phyloP scores from a whole-genome alignment of 2,888 invertebrate genomes.

The Gandaritis pyraliata region DNA sequence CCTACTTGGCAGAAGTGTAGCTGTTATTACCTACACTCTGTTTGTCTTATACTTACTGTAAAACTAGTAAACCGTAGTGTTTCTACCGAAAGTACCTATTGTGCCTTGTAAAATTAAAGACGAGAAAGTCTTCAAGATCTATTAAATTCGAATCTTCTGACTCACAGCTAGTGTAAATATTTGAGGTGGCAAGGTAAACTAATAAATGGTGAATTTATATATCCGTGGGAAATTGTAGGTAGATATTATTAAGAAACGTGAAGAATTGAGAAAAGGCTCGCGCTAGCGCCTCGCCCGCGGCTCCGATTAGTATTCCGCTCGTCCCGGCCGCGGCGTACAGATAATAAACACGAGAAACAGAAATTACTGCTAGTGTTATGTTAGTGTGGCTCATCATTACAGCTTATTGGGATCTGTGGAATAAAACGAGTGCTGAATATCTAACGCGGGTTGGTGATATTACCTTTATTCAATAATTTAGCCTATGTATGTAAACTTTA shows the following conservation, averaged over 20 bases:
- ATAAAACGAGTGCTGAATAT: conserved; percentile 24
- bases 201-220: too few species aligned
- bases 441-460: background rate
- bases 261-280: conserved; percentile 5
- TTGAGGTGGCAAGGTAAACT: too few species aligned
- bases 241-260: conserved; percentile 3
- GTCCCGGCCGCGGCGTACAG: conserved; percentile 21
- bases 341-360: conserved; percentile 43
- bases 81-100: too few species aligned
- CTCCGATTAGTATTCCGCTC: conserved; percentile 36
- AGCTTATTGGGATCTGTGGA: conserved; percentile 30
- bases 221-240: background rate
- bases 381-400: conserved; percentile 34
- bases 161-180: too few species aligned
- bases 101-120: too few species aligned
- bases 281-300: conserved; percentile 20
- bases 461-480: background rate
- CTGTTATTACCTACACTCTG: too few species aligned
- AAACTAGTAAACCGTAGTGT: too few species aligned
- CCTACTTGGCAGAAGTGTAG: too few species aligned
- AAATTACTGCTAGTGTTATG: conserved; percentile 42
- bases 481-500: too few species aligned
- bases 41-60: too few species aligned
- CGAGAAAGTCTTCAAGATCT: too few species aligned
- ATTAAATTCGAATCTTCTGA: too few species aligned